Evolutionary conservation across 2,113 vertebrate species (phyloP).

Genomic region (Pipra filicauda): DNA sequence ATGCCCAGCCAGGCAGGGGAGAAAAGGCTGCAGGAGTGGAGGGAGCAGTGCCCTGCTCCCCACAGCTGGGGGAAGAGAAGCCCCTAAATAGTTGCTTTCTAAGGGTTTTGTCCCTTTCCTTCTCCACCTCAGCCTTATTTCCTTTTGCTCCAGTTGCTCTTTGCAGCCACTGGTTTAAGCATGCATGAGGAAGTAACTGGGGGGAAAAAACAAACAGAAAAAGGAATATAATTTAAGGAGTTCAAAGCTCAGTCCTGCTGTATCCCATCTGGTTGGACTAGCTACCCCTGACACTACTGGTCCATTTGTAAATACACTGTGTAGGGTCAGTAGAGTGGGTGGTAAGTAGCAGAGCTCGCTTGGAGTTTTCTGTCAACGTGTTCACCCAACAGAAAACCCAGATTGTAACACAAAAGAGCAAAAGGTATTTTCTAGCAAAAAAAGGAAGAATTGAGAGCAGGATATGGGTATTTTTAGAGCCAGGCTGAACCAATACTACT

Average conservation of each 20-base stretch:
- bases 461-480: neutral
- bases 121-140: neutral
- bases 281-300: neutral
- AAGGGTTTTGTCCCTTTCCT: neutral
- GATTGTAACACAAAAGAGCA: neutral
- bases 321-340: neutral
- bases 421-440: neutral
- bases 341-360: neutral
- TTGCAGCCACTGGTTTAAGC: neutral
- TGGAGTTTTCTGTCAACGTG: neutral
- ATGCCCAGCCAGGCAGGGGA: neutral
- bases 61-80: neutral
- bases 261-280: neutral
- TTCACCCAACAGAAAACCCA: neutral
- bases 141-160: neutral
- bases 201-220: rapidly evolving
- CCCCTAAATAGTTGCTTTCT: neutral
- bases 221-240: neutral
- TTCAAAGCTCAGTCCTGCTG: neutral
- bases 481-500: neutral
- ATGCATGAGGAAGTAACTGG: neutral
- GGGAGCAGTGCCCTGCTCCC: neutral
- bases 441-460: neutral
- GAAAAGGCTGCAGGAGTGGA: neutral
- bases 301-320: neutral